phyloP scores from a whole-genome alignment of 2,113 vertebrate genomes.

The Myotis davidii region DNA sequence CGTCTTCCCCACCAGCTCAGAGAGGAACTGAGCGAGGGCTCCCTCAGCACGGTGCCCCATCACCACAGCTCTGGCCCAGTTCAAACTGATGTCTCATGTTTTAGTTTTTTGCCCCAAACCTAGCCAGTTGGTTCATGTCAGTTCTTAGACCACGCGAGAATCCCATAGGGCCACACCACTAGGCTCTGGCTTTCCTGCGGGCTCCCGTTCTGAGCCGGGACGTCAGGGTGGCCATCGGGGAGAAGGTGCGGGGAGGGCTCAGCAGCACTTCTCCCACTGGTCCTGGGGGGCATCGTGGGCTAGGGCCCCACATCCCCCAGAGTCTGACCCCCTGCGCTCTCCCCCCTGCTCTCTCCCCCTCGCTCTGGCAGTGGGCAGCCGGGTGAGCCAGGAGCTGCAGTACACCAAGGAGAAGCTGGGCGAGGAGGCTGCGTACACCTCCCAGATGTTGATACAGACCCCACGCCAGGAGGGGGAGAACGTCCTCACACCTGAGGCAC shows the following conservation, averaged over 20 bases:
- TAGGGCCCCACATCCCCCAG: not conserved
- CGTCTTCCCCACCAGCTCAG: slow-evolving; percentile 51
- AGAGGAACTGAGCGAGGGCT: not conserved
- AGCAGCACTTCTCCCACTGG: slow-evolving; percentile 72
- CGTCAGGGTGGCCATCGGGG: not conserved
- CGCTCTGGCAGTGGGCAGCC: slow-evolving; percentile 90
- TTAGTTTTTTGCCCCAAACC: not conserved
- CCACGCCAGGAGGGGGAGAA: slow-evolving; percentile 92
- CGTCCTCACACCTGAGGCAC: slow-evolving; percentile 94
- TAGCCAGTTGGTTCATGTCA: not conserved
- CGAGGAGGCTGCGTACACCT: slow-evolving; percentile 95
- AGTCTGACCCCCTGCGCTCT: not conserved
- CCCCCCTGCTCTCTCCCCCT: not conserved
- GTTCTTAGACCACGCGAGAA: not conserved
- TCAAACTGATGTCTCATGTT: not conserved
- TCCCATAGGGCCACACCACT: not conserved
- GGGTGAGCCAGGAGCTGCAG: slow-evolving; percentile 95
- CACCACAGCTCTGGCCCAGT: not conserved
- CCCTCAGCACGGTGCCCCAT: not conserved
- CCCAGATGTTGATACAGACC: slow-evolving; percentile 98
- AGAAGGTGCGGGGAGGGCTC: slow-evolving; percentile 72
- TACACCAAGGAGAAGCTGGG: slow-evolving; percentile 99
- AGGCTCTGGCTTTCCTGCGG: not conserved
- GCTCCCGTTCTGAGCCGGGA: not conserved
- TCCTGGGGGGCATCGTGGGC: slow-evolving; percentile 55